Evolutionary conservation across 2,113 vertebrate species (phyloP).

Genomic region (Periophthalmodon schlosseri): DNA sequence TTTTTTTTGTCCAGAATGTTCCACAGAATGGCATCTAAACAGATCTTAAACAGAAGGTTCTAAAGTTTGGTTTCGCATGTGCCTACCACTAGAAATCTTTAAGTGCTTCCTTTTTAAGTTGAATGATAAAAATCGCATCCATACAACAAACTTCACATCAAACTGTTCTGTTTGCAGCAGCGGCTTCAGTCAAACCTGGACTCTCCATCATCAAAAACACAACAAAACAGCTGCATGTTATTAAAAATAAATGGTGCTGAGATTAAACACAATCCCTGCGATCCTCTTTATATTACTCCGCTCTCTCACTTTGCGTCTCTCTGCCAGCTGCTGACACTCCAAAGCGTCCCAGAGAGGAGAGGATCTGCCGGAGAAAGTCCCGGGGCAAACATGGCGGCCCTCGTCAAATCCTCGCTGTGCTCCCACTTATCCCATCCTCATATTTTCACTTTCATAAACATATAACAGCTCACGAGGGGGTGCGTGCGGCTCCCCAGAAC

Average conservation of each 20-base stretch:
- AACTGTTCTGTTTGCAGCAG: too few species aligned
- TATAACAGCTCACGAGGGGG: conserved; percentile 40
- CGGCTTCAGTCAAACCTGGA: conserved; percentile 72
- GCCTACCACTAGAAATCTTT: background rate
- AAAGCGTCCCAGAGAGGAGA: conserved; percentile 56
- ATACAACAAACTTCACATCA: background rate
- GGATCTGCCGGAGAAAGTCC: conserved; percentile 56
- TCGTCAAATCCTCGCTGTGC: conserved; percentile 29
- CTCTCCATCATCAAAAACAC: conserved; percentile 73
- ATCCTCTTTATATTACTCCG: conserved; percentile 65
- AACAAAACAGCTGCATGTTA: conserved; percentile 74
- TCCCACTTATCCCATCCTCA: conserved; percentile 32
- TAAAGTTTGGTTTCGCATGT: too few species aligned
- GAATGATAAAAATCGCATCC: background rate
- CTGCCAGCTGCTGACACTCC: conserved; percentile 69
- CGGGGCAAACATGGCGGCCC: conserved; percentile 27
- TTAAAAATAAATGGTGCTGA: conserved; percentile 77
- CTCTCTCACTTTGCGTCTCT: conserved; percentile 48
- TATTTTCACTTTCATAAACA: conserved; percentile 33
- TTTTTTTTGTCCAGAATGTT: too few species aligned
- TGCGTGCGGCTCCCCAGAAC: conserved; percentile 22
- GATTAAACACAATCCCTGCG: conserved; percentile 69
- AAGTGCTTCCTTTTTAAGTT: background rate
- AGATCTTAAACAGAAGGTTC: too few species aligned
- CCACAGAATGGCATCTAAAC: too few species aligned